A percentile compares a stretch with the other conserved stretches of the same genome.
phyloP scores from a whole-genome alignment of 2,797 vertebrate genomes.

The Odontamblyopus lacepedii region DNA sequence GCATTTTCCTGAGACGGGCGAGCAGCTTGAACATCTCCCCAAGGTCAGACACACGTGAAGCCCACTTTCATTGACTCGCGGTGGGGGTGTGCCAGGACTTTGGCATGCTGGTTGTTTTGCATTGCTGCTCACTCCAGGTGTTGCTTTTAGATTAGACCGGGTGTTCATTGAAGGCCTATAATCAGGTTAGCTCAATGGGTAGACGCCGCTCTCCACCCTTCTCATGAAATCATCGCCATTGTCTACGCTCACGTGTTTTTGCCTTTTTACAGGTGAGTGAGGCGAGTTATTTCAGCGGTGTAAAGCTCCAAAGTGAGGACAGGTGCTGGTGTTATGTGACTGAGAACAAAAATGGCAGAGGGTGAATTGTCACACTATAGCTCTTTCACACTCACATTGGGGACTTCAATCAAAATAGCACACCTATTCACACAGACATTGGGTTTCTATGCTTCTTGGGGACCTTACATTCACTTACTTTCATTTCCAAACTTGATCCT shows the following conservation, averaged over 20 bases:
- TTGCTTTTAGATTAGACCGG: constrained; percentile 82
- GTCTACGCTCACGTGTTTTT: constrained; percentile 74
- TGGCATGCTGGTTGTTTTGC: constrained; percentile 68
- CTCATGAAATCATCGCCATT: constrained; percentile 77
- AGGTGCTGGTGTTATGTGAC: neutral
- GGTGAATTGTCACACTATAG: too few relatives aligned
- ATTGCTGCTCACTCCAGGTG: constrained; percentile 76
- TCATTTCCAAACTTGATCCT: too few relatives aligned
- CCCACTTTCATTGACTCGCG: constrained; percentile 63
- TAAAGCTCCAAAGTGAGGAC: neutral
- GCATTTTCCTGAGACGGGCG: constrained; percentile 47
- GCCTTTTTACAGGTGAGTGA: constrained; percentile 71
- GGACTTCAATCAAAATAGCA: neutral
- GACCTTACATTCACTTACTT: too few relatives aligned
- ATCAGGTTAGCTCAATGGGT: constrained; percentile 80
- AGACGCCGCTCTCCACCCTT: constrained; percentile 65
- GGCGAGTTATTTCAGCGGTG: constrained; percentile 13
- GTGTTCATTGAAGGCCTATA: constrained; percentile 69
- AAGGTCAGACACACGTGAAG: constrained; percentile 77
- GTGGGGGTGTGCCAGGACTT: constrained; percentile 66
- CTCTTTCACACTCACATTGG: too few relatives aligned
- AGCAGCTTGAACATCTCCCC: constrained; percentile 51
- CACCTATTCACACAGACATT: neutral
- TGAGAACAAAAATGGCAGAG: neutral
- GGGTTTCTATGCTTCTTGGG: too few relatives aligned